Evolutionary conservation across 2,113 vertebrate species (phyloP).

Genomic region (Megalops atlanticus): DNA sequence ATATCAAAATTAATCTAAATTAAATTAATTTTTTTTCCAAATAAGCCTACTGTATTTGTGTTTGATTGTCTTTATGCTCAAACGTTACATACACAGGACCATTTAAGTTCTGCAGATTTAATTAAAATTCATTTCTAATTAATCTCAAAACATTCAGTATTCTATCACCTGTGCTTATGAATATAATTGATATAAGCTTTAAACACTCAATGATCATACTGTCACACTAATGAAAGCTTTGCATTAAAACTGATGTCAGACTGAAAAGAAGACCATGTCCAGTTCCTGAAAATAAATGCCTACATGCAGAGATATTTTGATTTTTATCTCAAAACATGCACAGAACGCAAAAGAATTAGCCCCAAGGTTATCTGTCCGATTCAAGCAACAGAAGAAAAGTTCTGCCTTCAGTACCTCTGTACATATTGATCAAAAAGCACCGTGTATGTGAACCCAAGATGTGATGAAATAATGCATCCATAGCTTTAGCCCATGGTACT

Average conservation of each 20-base stretch:
- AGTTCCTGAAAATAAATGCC: constrained; percentile 13
- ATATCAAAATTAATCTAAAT: constrained; percentile 41
- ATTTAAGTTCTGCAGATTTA: constrained; percentile 25
- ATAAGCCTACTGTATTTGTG: neutral
- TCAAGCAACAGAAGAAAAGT: no score
- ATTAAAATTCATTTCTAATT: constrained; percentile 37
- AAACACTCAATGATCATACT: constrained; percentile 13
- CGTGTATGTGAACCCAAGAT: no score
- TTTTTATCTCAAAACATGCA: neutral
- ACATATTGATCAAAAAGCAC: no score
- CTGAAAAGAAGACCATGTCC: neutral
- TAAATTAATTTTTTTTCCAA: constrained; percentile 16
- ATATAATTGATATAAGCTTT: constrained; percentile 41
- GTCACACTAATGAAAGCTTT: constrained; percentile 21
- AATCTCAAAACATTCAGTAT: constrained; percentile 33
- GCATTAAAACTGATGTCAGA: neutral
- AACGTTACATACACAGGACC: constrained; percentile 22
- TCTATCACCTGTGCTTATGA: constrained; percentile 20
- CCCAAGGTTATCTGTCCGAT: constrained; percentile 7
- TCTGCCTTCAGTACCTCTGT: no score
- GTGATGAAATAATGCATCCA: no score
- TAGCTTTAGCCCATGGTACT: no score
- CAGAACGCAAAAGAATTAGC: neutral
- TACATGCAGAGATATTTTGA: neutral
- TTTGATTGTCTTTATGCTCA: constrained; percentile 34